These are phyloP conservation scores for Virgularia gustaviana DNA, from an alignment of 92 coral and sea anemone genomes.

Conservation along the genomic window DNA sequence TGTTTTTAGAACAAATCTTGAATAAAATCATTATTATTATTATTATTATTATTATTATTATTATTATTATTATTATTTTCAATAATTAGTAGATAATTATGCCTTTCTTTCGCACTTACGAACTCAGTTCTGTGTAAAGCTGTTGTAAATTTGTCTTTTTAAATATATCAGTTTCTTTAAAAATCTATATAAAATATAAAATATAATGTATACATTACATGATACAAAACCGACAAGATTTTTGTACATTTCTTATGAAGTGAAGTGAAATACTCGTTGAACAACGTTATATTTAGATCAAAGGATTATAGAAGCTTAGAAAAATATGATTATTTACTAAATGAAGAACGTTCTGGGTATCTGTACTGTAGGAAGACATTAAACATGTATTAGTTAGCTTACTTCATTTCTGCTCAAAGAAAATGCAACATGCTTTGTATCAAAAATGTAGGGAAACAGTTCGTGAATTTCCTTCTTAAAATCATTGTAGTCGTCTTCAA, in stretches of 20 bases:
- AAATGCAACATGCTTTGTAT: slow-evolving; percentile 82
- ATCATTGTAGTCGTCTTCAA: slow-evolving; percentile 59
- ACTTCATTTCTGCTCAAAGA: slow-evolving; percentile 68
- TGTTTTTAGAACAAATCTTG: background rate
- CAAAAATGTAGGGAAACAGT: slow-evolving; percentile 69
- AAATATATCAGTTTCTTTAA: slow-evolving; percentile 53
- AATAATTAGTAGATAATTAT: background rate
- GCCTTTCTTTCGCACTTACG: too few relatives aligned
- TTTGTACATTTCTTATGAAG: too few relatives aligned
- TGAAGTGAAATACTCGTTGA: too few relatives aligned
- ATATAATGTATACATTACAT: background rate
- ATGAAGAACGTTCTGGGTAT: too few relatives aligned
- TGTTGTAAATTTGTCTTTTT: slow-evolving; percentile 79
- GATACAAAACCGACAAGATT: too few relatives aligned
- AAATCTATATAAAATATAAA: slow-evolving; percentile 20
- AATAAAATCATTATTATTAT: background rate
- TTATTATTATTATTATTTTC: background rate
- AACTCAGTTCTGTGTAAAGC: slow-evolving; percentile 62
- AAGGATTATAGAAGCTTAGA: too few relatives aligned
- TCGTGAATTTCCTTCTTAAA: slow-evolving; percentile 65
- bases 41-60: background rate
- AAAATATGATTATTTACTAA: too few relatives aligned
- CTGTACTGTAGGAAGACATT: background rate
- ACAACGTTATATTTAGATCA: too few relatives aligned
- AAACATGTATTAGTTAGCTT: background rate